Percentiles rank a stretch among this genome's conserved stretches.
Conservation (phyloP, 1,140 invertebrate species). For the Halesus radiatus region DNA sequence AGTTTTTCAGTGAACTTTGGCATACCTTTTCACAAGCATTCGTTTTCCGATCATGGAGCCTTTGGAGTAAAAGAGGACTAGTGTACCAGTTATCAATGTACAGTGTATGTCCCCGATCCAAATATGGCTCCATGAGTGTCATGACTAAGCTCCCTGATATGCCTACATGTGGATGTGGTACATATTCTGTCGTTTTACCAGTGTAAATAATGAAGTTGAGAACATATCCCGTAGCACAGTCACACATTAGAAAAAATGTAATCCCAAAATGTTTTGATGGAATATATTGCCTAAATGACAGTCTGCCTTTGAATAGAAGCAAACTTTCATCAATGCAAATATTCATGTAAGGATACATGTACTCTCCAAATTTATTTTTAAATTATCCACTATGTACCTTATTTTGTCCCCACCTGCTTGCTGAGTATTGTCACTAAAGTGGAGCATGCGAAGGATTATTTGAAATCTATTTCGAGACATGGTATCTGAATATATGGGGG, state of each 20-base stretch:
- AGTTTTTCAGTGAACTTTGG: constrained; percentile 56
- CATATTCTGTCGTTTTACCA: constrained; percentile 50
- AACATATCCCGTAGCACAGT: constrained; percentile 60
- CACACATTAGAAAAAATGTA: constrained; percentile 58
- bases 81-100: constrained; percentile 60
- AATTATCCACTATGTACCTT: neutral
- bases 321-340: constrained; percentile 58
- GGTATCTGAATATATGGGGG: too few relatives aligned
- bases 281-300: constrained; percentile 59
- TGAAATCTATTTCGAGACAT: too few relatives aligned
- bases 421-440: too few relatives aligned
- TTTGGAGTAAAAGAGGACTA: constrained; percentile 54
- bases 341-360: constrained; percentile 48
- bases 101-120: constrained; percentile 57
- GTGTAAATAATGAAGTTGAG: constrained; percentile 61
- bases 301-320: constrained; percentile 57
- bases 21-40: constrained; percentile 59
- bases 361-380: constrained; percentile 14
- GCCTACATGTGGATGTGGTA: constrained; percentile 50
- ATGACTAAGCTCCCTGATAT: constrained; percentile 58
- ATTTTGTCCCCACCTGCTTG: neutral
- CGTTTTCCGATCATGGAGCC: constrained; percentile 55
- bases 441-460: too few relatives aligned
- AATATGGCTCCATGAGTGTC: constrained; percentile 55
- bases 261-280: constrained; percentile 58